A percentile compares a stretch with the other conserved stretches of the same genome.
phyloP scores from a whole-genome alignment of 2,113 vertebrate species.

The Nesogale talazaci region DNA sequence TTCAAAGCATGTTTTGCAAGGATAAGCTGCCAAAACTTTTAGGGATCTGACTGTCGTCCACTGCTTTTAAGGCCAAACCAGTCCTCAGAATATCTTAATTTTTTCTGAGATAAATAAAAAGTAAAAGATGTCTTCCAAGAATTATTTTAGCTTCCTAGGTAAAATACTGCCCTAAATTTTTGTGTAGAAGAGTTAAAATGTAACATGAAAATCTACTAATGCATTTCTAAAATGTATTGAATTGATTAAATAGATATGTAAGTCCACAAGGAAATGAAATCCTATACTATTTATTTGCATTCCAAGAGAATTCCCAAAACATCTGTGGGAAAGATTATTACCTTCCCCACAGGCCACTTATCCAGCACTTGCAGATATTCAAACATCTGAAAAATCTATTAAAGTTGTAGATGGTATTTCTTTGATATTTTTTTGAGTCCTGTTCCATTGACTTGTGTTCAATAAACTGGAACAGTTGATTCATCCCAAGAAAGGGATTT shows the following conservation, averaged over 20 bases:
- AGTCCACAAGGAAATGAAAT: conserved; percentile 49
- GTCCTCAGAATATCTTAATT: not conserved
- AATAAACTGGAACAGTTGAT: conserved; percentile 27
- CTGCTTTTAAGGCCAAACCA: not conserved
- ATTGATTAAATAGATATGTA: conserved; percentile 53
- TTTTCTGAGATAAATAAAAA: conserved; percentile 24
- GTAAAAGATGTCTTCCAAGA: conserved; percentile 22
- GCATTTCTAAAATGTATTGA: conserved; percentile 9
- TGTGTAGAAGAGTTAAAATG: not conserved
- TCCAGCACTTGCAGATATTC: conserved; percentile 55
- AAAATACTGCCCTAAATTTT: not conserved
- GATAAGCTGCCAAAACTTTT: not conserved
- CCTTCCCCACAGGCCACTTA: conserved; percentile 48
- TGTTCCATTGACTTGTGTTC: not conserved
- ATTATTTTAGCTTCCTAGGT: not conserved
- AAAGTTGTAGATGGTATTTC: conserved; percentile 40
- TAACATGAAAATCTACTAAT: not conserved
- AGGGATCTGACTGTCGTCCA: not conserved
- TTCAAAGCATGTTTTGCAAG: conserved; percentile 1
- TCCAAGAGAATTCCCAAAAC: conserved; percentile 63
- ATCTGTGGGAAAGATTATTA: conserved; percentile 68
- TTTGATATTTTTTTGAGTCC: conserved; percentile 27
- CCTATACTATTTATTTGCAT: conserved; percentile 67
- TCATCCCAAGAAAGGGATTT: conserved; percentile 45
- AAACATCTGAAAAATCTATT: conserved; percentile 65